Evolutionary conservation across 2,113 vertebrate genomes (phyloP), one percentile per base, ranked within the genome.

Genomic region (Oxygymnocypris stewartii): DNA sequence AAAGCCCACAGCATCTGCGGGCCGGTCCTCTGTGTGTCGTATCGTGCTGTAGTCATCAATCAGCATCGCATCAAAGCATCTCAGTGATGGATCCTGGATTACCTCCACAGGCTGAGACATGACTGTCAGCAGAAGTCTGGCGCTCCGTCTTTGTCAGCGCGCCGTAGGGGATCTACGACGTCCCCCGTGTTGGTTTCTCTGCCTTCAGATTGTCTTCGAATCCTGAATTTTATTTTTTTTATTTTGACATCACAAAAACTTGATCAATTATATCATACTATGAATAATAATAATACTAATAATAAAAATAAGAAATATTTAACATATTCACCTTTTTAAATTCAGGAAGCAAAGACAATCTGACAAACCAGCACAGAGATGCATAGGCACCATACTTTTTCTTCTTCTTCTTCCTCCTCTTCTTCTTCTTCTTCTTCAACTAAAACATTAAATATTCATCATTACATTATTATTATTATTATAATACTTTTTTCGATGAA

Each of bases 31-130:
- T 11, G 77, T 51, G 69, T 23, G 54, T 65, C 37, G 44, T 25
- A 13, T 44, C 18, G 6, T 25, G 61, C 23, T 31, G 25, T 49
- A 76, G 11, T 76, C 61, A 81, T 82, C 73, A 61, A 82, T 87
- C 79, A 82, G 42, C 40, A 82, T 82, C 69, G 67, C 40, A 87
- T 82, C 85, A 82, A 54, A 86, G 54, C 20, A 73, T 23, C 63
- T 49, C 35, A 3, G 10, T 51, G 57, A 82, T 82, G 77, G 57
- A 87, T 82, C 40, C 76, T 23, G 67, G 78, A 82, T 86, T 86
- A 86, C 85, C 71, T 61, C 37, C 40, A 71, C 85, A 54, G 7
- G 35, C 73, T 65, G n/a, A 69, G 73, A 40, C 16, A 84, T 65
- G 79, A 73, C 79, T 63, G 51, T 74, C 79, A 75, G 85, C 65